These are phyloP conservation scores for Calycopis cecrops DNA, from an alignment of 1,140 invertebrate species.

Conservation along the genomic window DNA sequence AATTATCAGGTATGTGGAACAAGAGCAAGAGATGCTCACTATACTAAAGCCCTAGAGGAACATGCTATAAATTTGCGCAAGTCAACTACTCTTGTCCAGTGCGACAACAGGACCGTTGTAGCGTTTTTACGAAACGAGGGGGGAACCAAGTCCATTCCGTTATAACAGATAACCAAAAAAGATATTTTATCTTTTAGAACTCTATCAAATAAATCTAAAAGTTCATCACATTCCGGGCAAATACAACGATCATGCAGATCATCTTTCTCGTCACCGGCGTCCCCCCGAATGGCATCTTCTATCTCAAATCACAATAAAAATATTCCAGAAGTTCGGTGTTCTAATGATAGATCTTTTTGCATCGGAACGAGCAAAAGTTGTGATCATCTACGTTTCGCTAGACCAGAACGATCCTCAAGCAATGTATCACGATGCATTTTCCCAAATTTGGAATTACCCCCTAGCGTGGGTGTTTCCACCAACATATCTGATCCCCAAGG, in stretches of 20 bases:
- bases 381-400: slow-evolving; percentile 17
- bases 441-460: slow-evolving; percentile 18
- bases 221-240: slow-evolving; percentile 21
- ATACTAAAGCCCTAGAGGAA: slow-evolving; percentile 12
- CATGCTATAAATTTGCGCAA: no score
- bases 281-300: slow-evolving; percentile 26
- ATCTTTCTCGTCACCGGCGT: slow-evolving; percentile 16
- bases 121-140: slow-evolving; percentile 18
- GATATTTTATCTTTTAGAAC: slow-evolving; percentile 15
- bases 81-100: slow-evolving; percentile 30
- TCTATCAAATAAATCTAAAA: slow-evolving; percentile 14
- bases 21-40: slow-evolving; percentile 17
- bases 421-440: no score
- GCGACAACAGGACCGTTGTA: slow-evolving; percentile 38
- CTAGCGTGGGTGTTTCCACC: slow-evolving; percentile 24
- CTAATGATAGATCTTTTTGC: no score
- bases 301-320: slow-evolving; percentile 7
- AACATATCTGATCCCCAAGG: slow-evolving; percentile 21
- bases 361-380: slow-evolving; percentile 17
- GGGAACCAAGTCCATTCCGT: slow-evolving; percentile 18
- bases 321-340: slow-evolving; percentile 17
- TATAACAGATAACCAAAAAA: slow-evolving; percentile 15
- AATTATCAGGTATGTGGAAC: slow-evolving; percentile 26
- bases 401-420: slow-evolving; percentile 22
- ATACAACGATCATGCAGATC: slow-evolving; percentile 26